phyloP scores from a whole-genome alignment of 2,113 vertebrate genomes.

The Mastomys natalensis region DNA sequence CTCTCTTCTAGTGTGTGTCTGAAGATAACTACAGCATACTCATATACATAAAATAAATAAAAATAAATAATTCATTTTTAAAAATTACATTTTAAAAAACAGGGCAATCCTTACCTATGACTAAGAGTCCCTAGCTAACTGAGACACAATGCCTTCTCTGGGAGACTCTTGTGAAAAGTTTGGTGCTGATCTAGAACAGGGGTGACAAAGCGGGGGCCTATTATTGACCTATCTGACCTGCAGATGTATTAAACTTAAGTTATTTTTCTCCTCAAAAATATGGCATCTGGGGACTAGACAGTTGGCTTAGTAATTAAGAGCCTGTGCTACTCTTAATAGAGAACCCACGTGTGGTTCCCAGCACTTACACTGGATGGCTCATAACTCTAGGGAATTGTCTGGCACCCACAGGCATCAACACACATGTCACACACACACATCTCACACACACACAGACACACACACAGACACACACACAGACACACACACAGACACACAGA shows the following conservation, averaged over 20 bases:
- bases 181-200: neutral
- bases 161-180: neutral
- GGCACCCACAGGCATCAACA: neutral
- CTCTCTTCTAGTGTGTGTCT: too few relatives aligned
- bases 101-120: neutral
- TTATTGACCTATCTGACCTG: neutral
- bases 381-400: neutral
- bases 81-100: too few relatives aligned
- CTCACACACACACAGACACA: neutral
- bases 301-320: neutral
- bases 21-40: too few relatives aligned
- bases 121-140: neutral
- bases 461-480: neutral
- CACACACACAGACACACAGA: too few relatives aligned
- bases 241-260: neutral
- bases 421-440: neutral
- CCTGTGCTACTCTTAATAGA: neutral
- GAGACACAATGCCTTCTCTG: neutral
- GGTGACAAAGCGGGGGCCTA: neutral
- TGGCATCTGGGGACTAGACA: neutral
- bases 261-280: neutral
- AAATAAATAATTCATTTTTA: too few relatives aligned
- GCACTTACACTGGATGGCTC: too few relatives aligned
- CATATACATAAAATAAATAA: too few relatives aligned
- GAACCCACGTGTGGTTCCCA: too few relatives aligned